phyloP scores from a whole-genome alignment of 2,888 invertebrate species.

The Octodonta nipae region DNA sequence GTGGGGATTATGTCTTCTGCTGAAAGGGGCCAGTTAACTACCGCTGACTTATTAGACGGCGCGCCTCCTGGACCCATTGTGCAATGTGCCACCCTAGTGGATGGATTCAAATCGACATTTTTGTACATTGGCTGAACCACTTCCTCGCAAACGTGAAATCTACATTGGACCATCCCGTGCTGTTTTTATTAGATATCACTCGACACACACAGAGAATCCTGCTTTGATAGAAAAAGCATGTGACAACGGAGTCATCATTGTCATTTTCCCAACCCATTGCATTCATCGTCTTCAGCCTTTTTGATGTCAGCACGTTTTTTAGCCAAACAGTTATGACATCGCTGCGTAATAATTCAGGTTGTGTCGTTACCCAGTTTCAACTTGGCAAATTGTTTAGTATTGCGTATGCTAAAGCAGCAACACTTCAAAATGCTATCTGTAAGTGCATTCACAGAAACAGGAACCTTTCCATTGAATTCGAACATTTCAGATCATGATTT shows the following conservation, averaged over 20 bases:
- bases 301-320: not conserved
- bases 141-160: too few relatives aligned
- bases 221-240: not conserved
- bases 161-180: too few relatives aligned
- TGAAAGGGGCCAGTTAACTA: not conserved
- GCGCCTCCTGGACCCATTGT: not conserved
- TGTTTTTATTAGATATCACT: not conserved
- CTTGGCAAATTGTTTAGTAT: not conserved
- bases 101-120: not conserved
- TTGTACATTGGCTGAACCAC: not conserved
- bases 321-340: not conserved
- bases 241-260: not conserved
- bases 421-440: not conserved
- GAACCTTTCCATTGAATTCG: not conserved
- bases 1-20: too few relatives aligned
- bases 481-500: not conserved
- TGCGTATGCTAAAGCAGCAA: not conserved
- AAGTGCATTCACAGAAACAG: not conserved
- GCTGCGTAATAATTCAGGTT: not conserved
- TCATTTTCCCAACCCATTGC: not conserved
- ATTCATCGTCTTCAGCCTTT: not conserved
- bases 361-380: not conserved
- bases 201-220: not conserved
- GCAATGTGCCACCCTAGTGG: not conserved
- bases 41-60: not conserved